Conservation (phyloP, 2,797 vertebrate genomes). For the Lycodopsis pacificus region DNA sequence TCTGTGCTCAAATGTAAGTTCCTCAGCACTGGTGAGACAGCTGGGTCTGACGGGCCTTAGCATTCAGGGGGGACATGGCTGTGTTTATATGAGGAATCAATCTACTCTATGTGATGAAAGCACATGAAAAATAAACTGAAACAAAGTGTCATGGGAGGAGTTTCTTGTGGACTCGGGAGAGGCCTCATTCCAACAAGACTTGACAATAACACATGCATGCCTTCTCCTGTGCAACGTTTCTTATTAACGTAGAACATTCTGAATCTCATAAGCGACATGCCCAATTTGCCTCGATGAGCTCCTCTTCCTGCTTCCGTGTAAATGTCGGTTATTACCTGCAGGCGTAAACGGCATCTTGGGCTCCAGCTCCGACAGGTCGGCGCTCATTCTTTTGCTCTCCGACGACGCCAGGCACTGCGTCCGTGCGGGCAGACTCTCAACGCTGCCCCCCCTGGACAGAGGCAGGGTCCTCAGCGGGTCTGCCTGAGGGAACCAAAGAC, state of each 20-base stretch:
- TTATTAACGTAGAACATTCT: neutral
- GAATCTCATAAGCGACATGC: conserved; percentile 10
- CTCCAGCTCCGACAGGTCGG: conserved; percentile 96
- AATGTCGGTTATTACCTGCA: conserved; percentile 86
- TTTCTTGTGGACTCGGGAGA: neutral
- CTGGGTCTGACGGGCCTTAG: conserved; percentile 1
- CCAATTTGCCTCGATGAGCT: neutral
- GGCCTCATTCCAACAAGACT: conserved; percentile 16
- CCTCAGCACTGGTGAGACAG: conserved; percentile 12
- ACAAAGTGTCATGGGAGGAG: neutral
- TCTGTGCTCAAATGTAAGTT: neutral
- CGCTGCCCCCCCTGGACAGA: conserved; percentile 94
- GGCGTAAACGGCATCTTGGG: conserved; percentile 88
- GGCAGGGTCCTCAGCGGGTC: conserved; percentile 91
- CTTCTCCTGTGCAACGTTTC: conserved; percentile 6
- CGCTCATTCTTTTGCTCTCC: conserved; percentile 95
- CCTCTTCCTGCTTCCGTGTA: neutral
- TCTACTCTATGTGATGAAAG: conserved; percentile 34
- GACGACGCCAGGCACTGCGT: conserved; percentile 86
- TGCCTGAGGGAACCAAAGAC: conserved; percentile 75
- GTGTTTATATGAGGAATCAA: conserved; percentile 21
- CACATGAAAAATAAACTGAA: conserved; percentile 16
- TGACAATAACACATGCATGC: conserved; percentile 5
- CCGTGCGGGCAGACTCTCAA: conserved; percentile 92
- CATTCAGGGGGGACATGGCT: conserved; percentile 2